Conservation (phyloP, 2,888 invertebrate species). For the Hyalella azteca region DNA sequence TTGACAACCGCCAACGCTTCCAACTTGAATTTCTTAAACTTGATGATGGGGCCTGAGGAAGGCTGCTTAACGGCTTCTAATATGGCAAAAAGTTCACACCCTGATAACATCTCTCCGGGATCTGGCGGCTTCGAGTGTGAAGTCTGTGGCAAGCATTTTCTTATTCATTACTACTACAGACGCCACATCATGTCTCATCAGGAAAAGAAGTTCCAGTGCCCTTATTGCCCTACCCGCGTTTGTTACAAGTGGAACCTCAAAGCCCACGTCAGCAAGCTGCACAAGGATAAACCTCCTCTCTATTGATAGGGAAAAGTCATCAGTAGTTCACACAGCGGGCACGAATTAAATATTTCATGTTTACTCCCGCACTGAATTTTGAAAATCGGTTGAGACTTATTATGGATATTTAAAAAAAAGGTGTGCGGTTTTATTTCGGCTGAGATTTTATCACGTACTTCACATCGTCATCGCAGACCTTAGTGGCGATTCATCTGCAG, state of each 20-base stretch:
- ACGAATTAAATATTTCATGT: too few relatives aligned
- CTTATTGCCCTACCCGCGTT: constrained; percentile 50
- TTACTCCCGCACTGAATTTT: too few relatives aligned
- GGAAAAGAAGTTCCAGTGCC: constrained; percentile 52
- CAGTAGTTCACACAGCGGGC: not conserved
- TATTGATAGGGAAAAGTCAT: not conserved
- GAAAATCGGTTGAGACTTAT: too few relatives aligned
- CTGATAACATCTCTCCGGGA: not conserved
- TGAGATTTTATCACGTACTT: too few relatives aligned
- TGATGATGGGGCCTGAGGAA: constrained; percentile 1
- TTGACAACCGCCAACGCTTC: not conserved
- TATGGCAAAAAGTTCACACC: not conserved
- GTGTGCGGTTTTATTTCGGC: too few relatives aligned
- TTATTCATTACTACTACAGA: constrained; percentile 55
- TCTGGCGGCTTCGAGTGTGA: constrained; percentile 39
- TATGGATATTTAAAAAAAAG: too few relatives aligned
- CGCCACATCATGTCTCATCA: constrained; percentile 53
- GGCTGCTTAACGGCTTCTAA: not conserved
- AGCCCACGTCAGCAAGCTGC: constrained; percentile 49
- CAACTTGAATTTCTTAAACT: not conserved
- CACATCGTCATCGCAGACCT: too few relatives aligned
- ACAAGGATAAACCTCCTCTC: constrained; percentile 43
- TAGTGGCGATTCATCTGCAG: too few relatives aligned
- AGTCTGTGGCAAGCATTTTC: constrained; percentile 51
- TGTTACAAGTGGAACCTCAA: constrained; percentile 57